Evolutionary conservation across 2,888 invertebrate genomes (phyloP).

Genomic region (Metallyticus violacea): DNA sequence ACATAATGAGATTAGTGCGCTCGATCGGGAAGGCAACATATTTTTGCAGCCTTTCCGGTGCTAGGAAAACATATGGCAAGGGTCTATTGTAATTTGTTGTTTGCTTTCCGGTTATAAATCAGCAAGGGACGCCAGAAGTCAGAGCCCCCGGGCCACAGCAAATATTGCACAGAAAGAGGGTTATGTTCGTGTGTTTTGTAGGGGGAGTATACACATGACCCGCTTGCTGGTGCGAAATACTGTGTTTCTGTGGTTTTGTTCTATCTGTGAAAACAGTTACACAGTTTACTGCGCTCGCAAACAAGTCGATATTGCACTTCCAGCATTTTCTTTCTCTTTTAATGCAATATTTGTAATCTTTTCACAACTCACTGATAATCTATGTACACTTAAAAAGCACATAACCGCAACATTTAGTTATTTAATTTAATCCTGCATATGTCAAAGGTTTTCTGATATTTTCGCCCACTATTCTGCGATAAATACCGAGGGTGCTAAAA

Average conservation of each 20-base stretch:
- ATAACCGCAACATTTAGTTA: no score
- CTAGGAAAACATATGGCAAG: neutral
- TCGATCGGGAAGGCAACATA: neutral
- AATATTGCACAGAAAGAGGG: conserved; percentile 3
- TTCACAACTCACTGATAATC: no score
- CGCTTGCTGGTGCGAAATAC: neutral
- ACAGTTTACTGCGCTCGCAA: neutral
- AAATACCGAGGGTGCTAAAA: no score
- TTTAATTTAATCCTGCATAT: no score
- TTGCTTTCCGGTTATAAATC: neutral
- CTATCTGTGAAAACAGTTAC: neutral
- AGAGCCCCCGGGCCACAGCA: neutral
- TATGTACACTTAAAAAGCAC: no score
- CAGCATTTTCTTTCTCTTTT: no score
- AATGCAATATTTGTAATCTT: no score
- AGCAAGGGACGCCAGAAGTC: neutral
- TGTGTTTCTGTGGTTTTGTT: neutral
- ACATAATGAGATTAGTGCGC: neutral
- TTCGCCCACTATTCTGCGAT: no score
- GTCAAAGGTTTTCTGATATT: no score
- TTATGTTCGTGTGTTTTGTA: neutral
- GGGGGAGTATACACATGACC: neutral
- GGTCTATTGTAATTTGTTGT: neutral
- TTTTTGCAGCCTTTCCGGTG: neutral
- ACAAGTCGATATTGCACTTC: neutral